Evolutionary conservation across 2,888 invertebrate genomes (phyloP), one percentile per base, ranked within the genome.

Genomic region (Diarsia mendica): DNA sequence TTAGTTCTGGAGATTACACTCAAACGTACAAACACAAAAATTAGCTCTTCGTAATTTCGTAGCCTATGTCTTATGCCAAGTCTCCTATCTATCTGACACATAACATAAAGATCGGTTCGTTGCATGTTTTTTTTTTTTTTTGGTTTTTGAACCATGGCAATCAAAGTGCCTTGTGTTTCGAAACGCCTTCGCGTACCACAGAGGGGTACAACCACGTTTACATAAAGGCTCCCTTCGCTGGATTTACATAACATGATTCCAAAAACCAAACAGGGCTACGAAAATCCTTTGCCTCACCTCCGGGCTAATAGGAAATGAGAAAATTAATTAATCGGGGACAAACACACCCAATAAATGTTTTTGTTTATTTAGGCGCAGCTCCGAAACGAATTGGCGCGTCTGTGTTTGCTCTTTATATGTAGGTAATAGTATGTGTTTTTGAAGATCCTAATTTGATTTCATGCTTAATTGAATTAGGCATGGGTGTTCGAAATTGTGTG

Each of bases 281-380:
- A 82, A 83, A 84, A 85, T 82, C 86, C 87, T 82, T 86, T 83
- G 78, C 76, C 85, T 70, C 81, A 83, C 84, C 88, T 85, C 76
- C 80, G 70, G 86, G 88, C 87, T 91, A 90, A 93, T 92, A 92
- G 94, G 93, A 94, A 94, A 94, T 93, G 93, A 94, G 95, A 94
- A 95, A 95, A 95, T 95, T 95, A 95, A 96, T 96, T 95, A 95
- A 95, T 87, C 91, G 92, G 90, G 91, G 90, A 91, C 92, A 92
- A 93, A 94, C 93, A 94, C 86, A 84, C 70, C 90, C 93, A 91
- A 92, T 93, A 90, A 89, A 87, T 87, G 89, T 71, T 87, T 84
- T 86, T 94, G 94, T 95, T 95, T 94, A 93, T 93, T 95, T 94
- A 94, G 94, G 94, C 82, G 80, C 86, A 82, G 76, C 75, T 76